These are phyloP conservation scores for Mionectes macconnelli DNA, from an alignment of 2,113 vertebrate species.

Conservation along the genomic window DNA sequence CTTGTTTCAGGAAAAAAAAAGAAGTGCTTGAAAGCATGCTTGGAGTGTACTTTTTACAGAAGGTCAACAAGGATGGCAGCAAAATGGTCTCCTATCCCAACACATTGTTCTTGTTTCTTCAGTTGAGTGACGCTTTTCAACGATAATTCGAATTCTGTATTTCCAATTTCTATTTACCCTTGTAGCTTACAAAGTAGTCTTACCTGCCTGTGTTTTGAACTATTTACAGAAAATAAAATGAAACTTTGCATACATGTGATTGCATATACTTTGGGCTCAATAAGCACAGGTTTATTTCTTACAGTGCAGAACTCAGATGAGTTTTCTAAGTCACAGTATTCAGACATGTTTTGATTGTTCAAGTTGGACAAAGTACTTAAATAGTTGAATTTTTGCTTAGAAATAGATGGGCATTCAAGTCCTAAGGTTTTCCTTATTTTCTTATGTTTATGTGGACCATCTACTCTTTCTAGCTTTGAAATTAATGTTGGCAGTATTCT, in stretches of 20 bases:
- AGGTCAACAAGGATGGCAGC: neutral
- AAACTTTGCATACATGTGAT: neutral
- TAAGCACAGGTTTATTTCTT: neutral
- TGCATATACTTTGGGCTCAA: neutral
- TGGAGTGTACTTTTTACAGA: neutral
- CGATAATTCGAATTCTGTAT: neutral
- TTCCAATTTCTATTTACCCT: neutral
- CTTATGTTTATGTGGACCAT: neutral
- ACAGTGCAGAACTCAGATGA: fast-evolving
- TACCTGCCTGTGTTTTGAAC: neutral
- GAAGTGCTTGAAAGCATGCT: neutral
- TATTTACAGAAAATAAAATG: neutral
- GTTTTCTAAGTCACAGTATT: neutral
- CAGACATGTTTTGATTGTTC: neutral
- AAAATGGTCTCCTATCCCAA: neutral
- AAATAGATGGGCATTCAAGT: neutral
- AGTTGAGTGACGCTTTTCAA: neutral
- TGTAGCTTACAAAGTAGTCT: neutral
- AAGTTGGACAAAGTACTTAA: neutral
- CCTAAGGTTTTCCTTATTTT: neutral
- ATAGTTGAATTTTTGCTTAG: neutral
- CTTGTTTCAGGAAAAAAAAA: neutral
- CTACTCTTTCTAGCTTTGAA: neutral
- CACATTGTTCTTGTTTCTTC: neutral
- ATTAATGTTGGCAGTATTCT: neutral